Evolutionary conservation across 1,140 invertebrate genomes (phyloP), one percentile per base, ranked within the genome.

Genomic region (Saccostrea glomerata): DNA sequence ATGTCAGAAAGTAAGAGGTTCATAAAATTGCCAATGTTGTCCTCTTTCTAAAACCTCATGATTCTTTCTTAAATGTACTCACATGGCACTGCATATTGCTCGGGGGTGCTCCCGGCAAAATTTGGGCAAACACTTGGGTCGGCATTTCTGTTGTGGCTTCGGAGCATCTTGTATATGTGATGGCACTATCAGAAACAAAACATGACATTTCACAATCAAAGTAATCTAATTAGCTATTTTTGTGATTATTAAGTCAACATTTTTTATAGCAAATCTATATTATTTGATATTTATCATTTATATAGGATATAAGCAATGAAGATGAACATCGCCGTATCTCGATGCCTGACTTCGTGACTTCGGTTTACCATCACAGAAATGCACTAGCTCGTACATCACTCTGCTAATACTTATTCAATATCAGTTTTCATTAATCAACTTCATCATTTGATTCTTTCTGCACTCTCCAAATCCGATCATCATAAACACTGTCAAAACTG

Each of bases 121-220:
- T 40, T 84, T 56, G 17, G 82, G 82, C 6, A 47, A 84, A 36
- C 82, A 84, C 40, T 15, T 84, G 7, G 82, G 82, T 25, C 40
- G 40, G 20, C 82, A 84, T 54, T 56, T 56, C 3, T 17, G 47
- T 12, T 12, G 36, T 7, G 47, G 40, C 20, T 6, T 56, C n/a
- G 82, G 82, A 23, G 82, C 36, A 25, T 84, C 82, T 56, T 84
- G 82, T n/a, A 84, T 84, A 54, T 84, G 82, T 20, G 30, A 54
- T 2, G 82, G 82, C 23, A 84, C 82, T 84, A 54, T 54, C 17
- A 12, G n/a, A 84, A 54, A 23, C 82, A 84, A 63, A n/a, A 20
- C 6, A 63, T n/a, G 17, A 63, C 17, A 63, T 63, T 47, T 47
- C 47, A 47, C 47, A 47, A 47, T 47, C 5, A 47, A 47, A 47